phyloP scores from a whole-genome alignment of 2,888 invertebrate species.

The Chironomus riparius region DNA sequence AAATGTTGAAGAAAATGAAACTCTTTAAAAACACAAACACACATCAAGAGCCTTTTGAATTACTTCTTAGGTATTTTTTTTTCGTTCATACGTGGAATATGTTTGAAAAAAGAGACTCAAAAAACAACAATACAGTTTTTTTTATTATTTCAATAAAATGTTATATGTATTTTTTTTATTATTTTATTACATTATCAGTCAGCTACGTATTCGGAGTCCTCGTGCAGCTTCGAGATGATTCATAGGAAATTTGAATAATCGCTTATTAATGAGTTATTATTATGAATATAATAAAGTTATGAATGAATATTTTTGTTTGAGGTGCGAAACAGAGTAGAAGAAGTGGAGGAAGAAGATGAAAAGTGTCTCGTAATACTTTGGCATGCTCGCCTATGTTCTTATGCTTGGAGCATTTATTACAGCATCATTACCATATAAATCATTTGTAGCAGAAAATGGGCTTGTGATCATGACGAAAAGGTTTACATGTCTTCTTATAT shows the following conservation, averaged over 20 bases:
- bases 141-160: constrained; percentile 4
- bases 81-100: constrained; percentile 2
- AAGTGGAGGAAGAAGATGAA: constrained; percentile 20
- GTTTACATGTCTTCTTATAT: neutral
- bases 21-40: neutral
- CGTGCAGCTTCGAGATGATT: constrained; percentile 8
- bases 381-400: constrained; percentile 10
- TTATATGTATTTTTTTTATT: neutral
- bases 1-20: neutral
- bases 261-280: constrained; percentile 26
- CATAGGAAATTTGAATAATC: constrained; percentile 27
- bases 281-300: constrained; percentile 27
- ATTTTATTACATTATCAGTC: neutral
- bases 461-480: neutral
- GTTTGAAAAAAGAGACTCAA: neutral
- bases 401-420: constrained; percentile 14
- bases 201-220: constrained; percentile 3
- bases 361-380: constrained; percentile 19
- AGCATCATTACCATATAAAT: constrained; percentile 6
- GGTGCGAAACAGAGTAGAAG: neutral
- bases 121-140: neutral
- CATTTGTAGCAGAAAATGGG: neutral
- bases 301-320: constrained; percentile 20
- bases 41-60: neutral
- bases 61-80: neutral